Evolutionary conservation across 2,113 vertebrate genomes (phyloP), one percentile per base, ranked within the genome.

Genomic region (Pedetes capensis): DNA sequence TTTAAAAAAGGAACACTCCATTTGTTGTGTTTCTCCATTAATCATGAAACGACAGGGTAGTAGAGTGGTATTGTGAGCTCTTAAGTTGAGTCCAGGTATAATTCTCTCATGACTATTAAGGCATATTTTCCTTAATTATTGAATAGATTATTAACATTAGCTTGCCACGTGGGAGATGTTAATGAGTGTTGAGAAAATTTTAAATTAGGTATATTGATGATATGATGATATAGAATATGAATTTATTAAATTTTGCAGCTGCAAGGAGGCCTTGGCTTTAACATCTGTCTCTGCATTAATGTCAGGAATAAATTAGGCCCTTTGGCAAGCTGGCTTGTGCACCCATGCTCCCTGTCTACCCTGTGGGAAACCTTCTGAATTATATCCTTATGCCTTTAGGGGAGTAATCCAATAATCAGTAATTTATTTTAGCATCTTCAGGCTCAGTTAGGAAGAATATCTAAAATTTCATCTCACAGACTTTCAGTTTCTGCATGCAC

Each of bases 131-230:
- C 42, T 87, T 81, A 57, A 34, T 93, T 74, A 53, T 76, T 90
- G 23, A 95, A 91, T 71, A n/a, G 17, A 59, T 85, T 94, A 59
- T 93, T 83, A 87, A 80, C 27, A 68, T 63, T 93, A 79, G 64
- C 47, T 91, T 83, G 51, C 66, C 63, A 89, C 64, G 44, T 32
- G 87, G 66, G 87, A 87, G 66, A 78, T 87, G 34, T 71, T 90
- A 76, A 55, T 93, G 55, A 85, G 3, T 78, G 74, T 61, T 53
- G 37, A 89, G 71, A 96, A 91, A 91, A 47, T 71, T 93, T 95
- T 87, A 91, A 83, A 51, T 87, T 75, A 94, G 49, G 39, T 89
- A 69, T 96, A 68, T 78, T 89, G 75, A 68, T 93, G 80, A 76
- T 96, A 94, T 79, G 29, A 14, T 72, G 57, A 53, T 55, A 42